A percentile compares a stretch with the other conserved stretches of the same genome.
phyloP scores from a whole-genome alignment of 2,113 vertebrate genomes.

The Paralichthys olivaceus region DNA sequence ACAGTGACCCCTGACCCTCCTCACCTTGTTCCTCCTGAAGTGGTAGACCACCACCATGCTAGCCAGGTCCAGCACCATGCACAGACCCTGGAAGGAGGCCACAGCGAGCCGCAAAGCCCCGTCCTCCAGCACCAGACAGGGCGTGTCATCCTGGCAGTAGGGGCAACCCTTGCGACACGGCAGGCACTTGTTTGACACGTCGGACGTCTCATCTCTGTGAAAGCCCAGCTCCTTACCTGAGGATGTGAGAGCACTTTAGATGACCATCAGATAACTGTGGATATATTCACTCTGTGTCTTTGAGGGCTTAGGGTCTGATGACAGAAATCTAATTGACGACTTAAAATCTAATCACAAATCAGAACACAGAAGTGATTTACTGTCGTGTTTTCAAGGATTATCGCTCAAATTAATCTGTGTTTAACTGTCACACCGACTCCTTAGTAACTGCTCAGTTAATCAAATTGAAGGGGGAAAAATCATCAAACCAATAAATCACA shows the following conservation, averaged over 20 bases:
- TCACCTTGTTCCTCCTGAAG: conserved; percentile 95
- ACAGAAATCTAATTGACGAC: not conserved
- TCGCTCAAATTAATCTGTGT: conserved; percentile 44
- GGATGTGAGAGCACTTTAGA: conserved; percentile 3
- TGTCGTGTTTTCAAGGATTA: conserved; percentile 35
- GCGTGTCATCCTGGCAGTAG: conserved; percentile 91
- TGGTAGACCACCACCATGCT: conserved; percentile 95
- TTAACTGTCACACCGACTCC: conserved; percentile 32
- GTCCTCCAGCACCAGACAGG: conserved; percentile 93
- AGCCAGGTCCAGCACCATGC: conserved; percentile 91
- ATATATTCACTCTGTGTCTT: not conserved
- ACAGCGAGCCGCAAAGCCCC: conserved; percentile 89
- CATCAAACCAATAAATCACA: conserved; percentile 56
- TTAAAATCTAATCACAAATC: not conserved
- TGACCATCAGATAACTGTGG: not conserved
- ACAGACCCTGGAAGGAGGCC: conserved; percentile 94
- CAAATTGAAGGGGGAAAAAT: conserved; percentile 42
- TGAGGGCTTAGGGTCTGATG: not conserved
- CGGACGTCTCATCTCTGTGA: conserved; percentile 74
- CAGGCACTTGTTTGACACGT: conserved; percentile 87
- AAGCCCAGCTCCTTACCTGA: conserved; percentile 83
- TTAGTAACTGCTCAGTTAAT: conserved; percentile 58
- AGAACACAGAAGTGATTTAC: conserved; percentile 28
- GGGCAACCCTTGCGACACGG: conserved; percentile 93
- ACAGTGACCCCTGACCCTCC: not conserved